A percentile compares a stretch with the other conserved stretches of the same genome.
These are phyloP conservation scores for Caenorhabditis macrosperma DNA, from an alignment of 2,888 invertebrate species.

Conservation along the genomic window DNA sequence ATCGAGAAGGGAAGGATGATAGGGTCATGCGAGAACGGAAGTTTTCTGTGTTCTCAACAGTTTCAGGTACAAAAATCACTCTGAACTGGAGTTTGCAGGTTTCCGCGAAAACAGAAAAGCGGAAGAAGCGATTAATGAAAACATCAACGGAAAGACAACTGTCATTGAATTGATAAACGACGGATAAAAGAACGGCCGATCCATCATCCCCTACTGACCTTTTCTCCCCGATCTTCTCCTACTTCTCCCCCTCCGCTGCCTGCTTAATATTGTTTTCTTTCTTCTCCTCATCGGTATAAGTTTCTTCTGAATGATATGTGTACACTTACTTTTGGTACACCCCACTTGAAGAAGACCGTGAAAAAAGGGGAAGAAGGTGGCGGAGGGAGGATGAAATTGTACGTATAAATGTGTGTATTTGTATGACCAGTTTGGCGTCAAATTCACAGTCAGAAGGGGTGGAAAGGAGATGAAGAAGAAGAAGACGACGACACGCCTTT, in stretches of 20 bases:
- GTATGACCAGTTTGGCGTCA: slow-evolving; percentile 39
- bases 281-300: not conserved
- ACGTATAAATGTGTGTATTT: slow-evolving; percentile 15
- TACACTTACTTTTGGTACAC: not conserved
- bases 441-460: slow-evolving; percentile 16
- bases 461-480: slow-evolving; percentile 7
- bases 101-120: not conserved
- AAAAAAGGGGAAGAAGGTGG: not conserved
- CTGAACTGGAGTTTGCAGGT: not conserved
- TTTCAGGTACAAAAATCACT: too few species aligned
- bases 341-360: slow-evolving; percentile 8
- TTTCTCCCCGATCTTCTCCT: slow-evolving; percentile 19
- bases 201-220: slow-evolving; percentile 22
- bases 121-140: not conserved
- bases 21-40: slow-evolving; percentile 2
- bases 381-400: not conserved
- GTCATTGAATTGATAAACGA: slow-evolving; percentile 6
- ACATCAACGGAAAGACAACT: not conserved
- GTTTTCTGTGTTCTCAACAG: not conserved
- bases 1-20: not conserved
- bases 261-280: too few species aligned
- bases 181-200: not conserved
- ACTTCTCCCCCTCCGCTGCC: not conserved
- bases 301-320: not conserved
- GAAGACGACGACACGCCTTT: slow-evolving; percentile 28